Base-by-base conservation (phyloP, 2,797 vertebrate genomes). In the Capromys pilorides region DNA sequence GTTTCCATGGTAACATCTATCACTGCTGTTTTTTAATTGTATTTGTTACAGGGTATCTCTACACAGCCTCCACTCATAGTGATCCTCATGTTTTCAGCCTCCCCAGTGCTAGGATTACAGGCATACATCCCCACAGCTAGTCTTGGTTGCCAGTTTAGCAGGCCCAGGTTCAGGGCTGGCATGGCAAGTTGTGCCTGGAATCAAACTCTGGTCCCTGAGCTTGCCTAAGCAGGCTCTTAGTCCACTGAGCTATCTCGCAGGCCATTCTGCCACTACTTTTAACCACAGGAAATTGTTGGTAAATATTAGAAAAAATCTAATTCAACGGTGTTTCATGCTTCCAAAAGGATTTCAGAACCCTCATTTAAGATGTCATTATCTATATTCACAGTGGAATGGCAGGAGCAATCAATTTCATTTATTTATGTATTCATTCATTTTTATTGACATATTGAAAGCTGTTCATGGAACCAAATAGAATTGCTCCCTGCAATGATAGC, bases 1-100 rank as follows among this genome's bases (percentile, higher is more conserved):
- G 67, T 93, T 95, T 77, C 67, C 82, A 82, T 86, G 82, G 87
- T 77, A 41, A 90, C 45, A 26, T 51, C 75, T 57, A 49, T 4
- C 24, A 3, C 36, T 61, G 64, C 57, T 49, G 51, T 79, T 31
- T 57, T 14, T 57, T 18, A 16, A 54, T 3, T 54, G 51, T 54
- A 54, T 54, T 14, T 57, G 54, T 2, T 57, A 57, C 54, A 57
- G 54, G 54, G 54, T 57, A 14, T 57, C 16, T 18, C 16, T 57
- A 57, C 16, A 16, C 54, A 57, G 54, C 54, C 18, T 57, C 54
- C 16, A 19, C 16, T 57, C 54, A 57, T 16, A 18, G 54, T 57
- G 54, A 57, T 57, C 54, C 54, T 57, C 45, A 4, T 8, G 16
- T 57, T 57, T 57, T 57, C 16, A 57, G 14, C 54, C 14, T 57